These are phyloP conservation scores for Sepiola atlantica DNA, from an alignment of 2,888 invertebrate species.

Conservation along the genomic window DNA sequence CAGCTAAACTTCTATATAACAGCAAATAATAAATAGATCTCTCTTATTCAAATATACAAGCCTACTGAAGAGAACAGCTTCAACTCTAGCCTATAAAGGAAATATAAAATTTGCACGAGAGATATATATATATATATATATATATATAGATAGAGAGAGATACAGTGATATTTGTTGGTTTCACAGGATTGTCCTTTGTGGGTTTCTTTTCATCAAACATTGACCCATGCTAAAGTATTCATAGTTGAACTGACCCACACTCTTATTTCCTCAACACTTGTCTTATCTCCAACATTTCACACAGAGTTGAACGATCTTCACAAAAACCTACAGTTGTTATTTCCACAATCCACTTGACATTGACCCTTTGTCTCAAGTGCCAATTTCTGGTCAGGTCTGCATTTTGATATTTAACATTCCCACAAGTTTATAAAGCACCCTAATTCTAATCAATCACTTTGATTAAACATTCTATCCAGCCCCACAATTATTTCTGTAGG, in stretches of 20 bases:
- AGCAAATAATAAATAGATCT: no score
- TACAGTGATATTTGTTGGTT: neutral
- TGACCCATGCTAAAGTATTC: neutral
- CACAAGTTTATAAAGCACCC: no score
- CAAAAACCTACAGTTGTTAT: neutral
- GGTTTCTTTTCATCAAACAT: neutral
- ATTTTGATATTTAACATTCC: neutral
- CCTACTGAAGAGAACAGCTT: no score
- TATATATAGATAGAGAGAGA: neutral
- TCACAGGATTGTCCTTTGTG: neutral
- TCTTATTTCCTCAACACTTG: neutral
- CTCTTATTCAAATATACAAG: no score
- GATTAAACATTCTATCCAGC: no score
- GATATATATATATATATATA: no score
- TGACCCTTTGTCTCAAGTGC: neutral
- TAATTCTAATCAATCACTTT: no score
- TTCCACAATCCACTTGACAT: neutral
- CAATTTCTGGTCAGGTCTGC: conserved; percentile 32
- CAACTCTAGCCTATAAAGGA: no score
- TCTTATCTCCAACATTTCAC: neutral
- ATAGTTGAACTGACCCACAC: neutral
- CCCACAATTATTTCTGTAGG: no score
- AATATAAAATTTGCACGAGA: no score
- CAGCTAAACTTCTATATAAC: no score
- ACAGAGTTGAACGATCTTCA: neutral